These are phyloP conservation scores for Rhinopithecus roxellana DNA, from an alignment of 2,113 vertebrate species.

Conservation along the genomic window DNA sequence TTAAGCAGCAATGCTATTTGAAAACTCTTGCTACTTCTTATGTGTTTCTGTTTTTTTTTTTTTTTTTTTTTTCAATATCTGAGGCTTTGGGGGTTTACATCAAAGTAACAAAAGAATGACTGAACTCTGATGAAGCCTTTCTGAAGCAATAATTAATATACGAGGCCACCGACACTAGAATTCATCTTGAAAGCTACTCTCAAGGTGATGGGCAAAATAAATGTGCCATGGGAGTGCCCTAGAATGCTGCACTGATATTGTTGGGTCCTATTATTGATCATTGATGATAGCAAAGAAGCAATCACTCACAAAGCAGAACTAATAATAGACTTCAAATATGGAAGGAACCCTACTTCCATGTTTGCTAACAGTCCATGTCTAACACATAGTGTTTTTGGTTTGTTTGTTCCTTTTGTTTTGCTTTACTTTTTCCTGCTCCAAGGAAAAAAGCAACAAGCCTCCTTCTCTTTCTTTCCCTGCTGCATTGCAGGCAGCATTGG, in stretches of 20 bases:
- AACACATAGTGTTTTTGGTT: neutral
- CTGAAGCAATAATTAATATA: constrained; percentile 49
- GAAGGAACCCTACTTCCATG: neutral
- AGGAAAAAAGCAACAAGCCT: neutral
- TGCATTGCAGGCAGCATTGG: neutral
- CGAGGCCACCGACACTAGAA: neutral
- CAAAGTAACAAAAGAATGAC: neutral
- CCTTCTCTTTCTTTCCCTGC: neutral
- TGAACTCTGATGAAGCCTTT: neutral
- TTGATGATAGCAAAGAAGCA: neutral
- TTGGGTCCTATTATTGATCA: constrained; percentile 19
- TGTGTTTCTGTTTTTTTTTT: neutral
- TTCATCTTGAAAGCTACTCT: constrained; percentile 52
- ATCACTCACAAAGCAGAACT: constrained; percentile 1
- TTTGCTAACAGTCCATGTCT: neutral
- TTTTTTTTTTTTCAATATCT: neutral
- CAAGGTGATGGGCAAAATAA: constrained; percentile 50
- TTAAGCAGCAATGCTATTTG: neutral
- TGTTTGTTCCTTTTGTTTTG: too few species aligned
- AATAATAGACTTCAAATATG: neutral
- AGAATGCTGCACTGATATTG: neutral
- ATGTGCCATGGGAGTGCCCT: accelerated
- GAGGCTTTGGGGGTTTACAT: neutral
- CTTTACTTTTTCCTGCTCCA: neutral
- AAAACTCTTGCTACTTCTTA: neutral